Base-by-base conservation (phyloP, 2,113 vertebrate genomes). In the Egretta garzetta region DNA sequence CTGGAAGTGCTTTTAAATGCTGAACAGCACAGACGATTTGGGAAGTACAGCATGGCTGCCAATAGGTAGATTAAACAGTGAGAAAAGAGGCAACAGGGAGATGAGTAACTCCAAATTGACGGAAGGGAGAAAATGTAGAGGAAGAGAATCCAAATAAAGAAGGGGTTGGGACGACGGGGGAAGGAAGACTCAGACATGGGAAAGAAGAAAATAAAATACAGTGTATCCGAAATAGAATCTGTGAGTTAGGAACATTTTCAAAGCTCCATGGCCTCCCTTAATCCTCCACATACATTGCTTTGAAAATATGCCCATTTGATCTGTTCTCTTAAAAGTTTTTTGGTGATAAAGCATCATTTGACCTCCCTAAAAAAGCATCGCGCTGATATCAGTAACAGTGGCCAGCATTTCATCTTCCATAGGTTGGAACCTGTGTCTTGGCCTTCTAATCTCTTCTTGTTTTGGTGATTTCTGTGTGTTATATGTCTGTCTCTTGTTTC, bases 291-390 rank as follows among this genome's bases (percentile, higher is more conserved):
- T 86, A 84, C 20, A 92, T 90, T 91, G 86, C 96, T 98, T 97
- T 97, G 90, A 97, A 96, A 95, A 95, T 87, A 86, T n/a, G 55
- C 23, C 63, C 28, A 50, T 97, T 92, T 97, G 94, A 96, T 97
- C 86, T 92, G 16, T 45, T 91, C 79, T 83, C 41, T 85, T 86
- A 49, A 87, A 82, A 66, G 55, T 59, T 95, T 95, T 87, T 76
- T 26, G 7, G 41, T 77, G 85, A 85, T 96, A 91, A 95, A 93
- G 59, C 19, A n/a, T 83, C 60, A 32, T 37, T 95, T 96, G 94
- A 92, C 94, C 52, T 93, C 37, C 26, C 47, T 64, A 37, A 86
- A 93, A 96, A 90, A 14, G 39, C 8, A 64, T 56, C 59, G 91
- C 0, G 0, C 86, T 95, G 87, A 30, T 60, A 81, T 94, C 63